Percentiles rank a stretch among this genome's conserved stretches.
Conservation (phyloP, 1,140 invertebrate genomes). For the Drosophila asahinai region DNA sequence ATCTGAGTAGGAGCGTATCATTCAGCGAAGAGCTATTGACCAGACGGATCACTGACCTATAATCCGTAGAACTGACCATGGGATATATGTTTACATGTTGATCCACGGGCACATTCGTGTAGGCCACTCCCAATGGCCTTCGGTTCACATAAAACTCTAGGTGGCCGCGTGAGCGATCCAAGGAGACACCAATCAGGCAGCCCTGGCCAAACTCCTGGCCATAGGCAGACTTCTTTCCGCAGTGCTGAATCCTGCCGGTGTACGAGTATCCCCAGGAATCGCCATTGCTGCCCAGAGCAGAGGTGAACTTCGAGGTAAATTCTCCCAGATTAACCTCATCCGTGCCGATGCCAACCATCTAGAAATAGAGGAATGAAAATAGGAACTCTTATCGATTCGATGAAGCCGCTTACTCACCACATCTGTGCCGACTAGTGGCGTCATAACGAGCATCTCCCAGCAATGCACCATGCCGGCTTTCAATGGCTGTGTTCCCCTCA, state of each 20-base stretch:
- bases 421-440: slow-evolving; percentile 91
- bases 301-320: slow-evolving; percentile 88
- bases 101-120: slow-evolving; percentile 72
- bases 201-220: slow-evolving; percentile 87
- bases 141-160: slow-evolving; percentile 91
- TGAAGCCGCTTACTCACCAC: slow-evolving; percentile 87
- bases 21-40: slow-evolving; percentile 86
- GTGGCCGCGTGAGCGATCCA: slow-evolving; percentile 91
- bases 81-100: slow-evolving; percentile 88
- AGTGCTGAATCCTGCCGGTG: slow-evolving; percentile 88
- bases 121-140: slow-evolving; percentile 71
- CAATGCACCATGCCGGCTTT: slow-evolving; percentile 89
- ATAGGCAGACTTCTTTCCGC: slow-evolving; percentile 86
- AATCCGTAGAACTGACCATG: slow-evolving; percentile 91
- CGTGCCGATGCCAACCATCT: slow-evolving; percentile 94
- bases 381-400: slow-evolving; percentile 16
- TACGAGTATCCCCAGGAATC: slow-evolving; percentile 93
- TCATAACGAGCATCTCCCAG: slow-evolving; percentile 92
- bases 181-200: slow-evolving; percentile 88
- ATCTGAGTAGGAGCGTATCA: slow-evolving; percentile 64
- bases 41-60: slow-evolving; percentile 88
- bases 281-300: slow-evolving; percentile 89
- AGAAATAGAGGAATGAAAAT: slow-evolving; percentile 38
- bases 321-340: slow-evolving; percentile 87
- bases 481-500: slow-evolving; percentile 87